Evolutionary conservation across 2,888 invertebrate species (phyloP), one percentile per base, ranked within the genome.

Genomic region (Adelphocoris suturalis): DNA sequence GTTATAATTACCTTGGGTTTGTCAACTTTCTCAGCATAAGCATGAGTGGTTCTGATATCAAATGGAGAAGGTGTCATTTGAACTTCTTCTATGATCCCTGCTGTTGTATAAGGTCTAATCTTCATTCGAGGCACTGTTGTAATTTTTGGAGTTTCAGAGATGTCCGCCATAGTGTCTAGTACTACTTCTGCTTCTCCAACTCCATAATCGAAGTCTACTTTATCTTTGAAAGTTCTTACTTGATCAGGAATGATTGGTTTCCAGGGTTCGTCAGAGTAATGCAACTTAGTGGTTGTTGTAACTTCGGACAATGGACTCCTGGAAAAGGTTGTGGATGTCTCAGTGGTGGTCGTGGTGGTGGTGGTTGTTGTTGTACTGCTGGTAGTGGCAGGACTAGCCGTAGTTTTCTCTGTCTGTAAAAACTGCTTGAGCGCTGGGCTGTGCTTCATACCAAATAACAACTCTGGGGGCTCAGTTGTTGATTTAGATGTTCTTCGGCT

Each of bases 181-280:
- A 94, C 92, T 0, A 93, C 93, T 90, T 93, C 94, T 0, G 93
- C 94, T 16, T 93, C 92, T 0, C 94, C 94, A 0, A 93, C 90
- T 23, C 86, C 89, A 81, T 84, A 88, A 75, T 90, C 89, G 19
- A 91, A 90, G n/a, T 86, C 89, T 14, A 90, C 90, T 23, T 81
- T 90, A 13, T 90, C 90, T 28, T 52, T 23, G 47, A 88, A 89
- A 4, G 55, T 87, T 52, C 89, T 75, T 28, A 91, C 91, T 86
- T 89, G 89, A 52, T 91, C 91, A 37, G 91, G 91, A 55, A 91
- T 78, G n/a, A 92, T 91, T 7, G 91, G 91, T 84, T 90, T 90
- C 92, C 92, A 92, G 2, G 92, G 91, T 68, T 91, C 92, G 37
- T 91, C 91, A 7, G 81, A 80, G 46, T 88, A 28, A 80, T 87